Conservation (phyloP, 1,140 invertebrate genomes). For the Zaprionus davidi region DNA sequence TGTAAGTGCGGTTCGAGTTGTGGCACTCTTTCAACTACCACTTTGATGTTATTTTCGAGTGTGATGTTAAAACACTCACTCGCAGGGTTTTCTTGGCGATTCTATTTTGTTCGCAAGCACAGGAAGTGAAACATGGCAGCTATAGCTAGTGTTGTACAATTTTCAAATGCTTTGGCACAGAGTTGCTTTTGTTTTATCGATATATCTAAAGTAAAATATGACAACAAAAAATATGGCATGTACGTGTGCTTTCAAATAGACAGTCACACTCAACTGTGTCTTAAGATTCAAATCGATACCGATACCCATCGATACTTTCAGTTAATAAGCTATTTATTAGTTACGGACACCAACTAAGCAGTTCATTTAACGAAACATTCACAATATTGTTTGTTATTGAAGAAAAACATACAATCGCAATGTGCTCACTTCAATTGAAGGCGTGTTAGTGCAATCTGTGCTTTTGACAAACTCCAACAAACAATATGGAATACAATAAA, state of each 20-base stretch:
- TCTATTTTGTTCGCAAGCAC: conserved; percentile 78
- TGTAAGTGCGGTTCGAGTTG: conserved; percentile 59
- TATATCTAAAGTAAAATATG: conserved; percentile 2
- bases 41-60: conserved; percentile 84
- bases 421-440: background rate
- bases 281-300: conserved; percentile 2
- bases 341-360: background rate
- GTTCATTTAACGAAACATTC: conserved; percentile 28
- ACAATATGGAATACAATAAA: conserved; percentile 28
- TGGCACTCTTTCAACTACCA: conserved; percentile 83
- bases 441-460: background rate
- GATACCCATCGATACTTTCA: conserved; percentile 14
- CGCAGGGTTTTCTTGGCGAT: conserved; percentile 80
- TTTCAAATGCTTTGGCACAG: conserved; percentile 26
- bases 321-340: conserved; percentile 5
- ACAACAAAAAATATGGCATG: background rate
- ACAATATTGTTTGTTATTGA: conserved; percentile 51
- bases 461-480: background rate
- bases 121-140: conserved; percentile 80
- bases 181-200: conserved; percentile 45
- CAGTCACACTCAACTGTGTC: background rate
- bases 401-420: conserved; percentile 4
- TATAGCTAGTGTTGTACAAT: conserved; percentile 51
- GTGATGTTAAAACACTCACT: conserved; percentile 84
- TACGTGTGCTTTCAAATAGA: background rate